A percentile compares a stretch with the other conserved stretches of the same genome.
These are phyloP conservation scores for Macquaria ambigua DNA, from an alignment of 2,113 vertebrate genomes.

Conservation along the genomic window DNA sequence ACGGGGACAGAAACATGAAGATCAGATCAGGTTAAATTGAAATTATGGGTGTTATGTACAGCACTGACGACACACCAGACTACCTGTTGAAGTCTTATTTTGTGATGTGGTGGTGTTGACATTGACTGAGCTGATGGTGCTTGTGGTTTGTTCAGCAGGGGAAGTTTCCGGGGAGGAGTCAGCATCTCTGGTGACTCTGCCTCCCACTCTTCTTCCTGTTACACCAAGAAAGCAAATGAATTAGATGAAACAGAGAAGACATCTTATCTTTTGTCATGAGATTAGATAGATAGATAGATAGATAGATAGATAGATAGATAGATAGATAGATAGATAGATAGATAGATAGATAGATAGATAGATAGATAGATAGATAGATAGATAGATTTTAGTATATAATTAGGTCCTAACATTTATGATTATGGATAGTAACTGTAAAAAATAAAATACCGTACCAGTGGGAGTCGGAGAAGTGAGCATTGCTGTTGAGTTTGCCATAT, in stretches of 20 bases:
- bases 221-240: conserved; percentile 20
- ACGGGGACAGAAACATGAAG: conserved; percentile 16
- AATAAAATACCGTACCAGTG: conserved; percentile 41
- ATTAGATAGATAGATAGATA: background rate
- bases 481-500: background rate
- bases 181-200: conserved; percentile 27
- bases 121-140: background rate
- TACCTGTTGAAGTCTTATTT: conserved; percentile 43
- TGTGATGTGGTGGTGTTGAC: background rate
- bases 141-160: conserved; percentile 16
- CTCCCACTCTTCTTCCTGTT: conserved; percentile 25
- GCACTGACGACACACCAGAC: background rate
- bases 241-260: background rate
- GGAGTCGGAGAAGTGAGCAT: background rate
- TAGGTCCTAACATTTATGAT: background rate
- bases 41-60: background rate
- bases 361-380: background rate
- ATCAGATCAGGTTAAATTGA: background rate
- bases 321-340: conserved; percentile 5
- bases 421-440: background rate
- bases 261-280: no score
- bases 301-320: conserved; percentile 11
- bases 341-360: background rate
- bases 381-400: background rate
- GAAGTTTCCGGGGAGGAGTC: background rate